Evolutionary conservation across 2,113 vertebrate genomes (phyloP).

Genomic region (Dicaeum eximium): DNA sequence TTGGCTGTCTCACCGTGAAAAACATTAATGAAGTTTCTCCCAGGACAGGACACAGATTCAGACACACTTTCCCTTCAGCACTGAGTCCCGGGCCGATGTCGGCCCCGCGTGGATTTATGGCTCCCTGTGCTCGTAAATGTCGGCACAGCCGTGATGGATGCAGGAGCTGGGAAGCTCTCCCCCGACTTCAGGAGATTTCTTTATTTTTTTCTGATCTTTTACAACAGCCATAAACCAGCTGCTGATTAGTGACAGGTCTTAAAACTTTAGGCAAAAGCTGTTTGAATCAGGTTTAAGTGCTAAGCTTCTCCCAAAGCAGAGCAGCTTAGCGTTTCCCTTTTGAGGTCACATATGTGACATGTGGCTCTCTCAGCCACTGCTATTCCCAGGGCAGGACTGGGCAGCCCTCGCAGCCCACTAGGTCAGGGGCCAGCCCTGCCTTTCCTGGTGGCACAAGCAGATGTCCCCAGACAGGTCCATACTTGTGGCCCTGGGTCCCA

Average conservation of each 20-base stretch:
- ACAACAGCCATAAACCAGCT: constrained; percentile 54
- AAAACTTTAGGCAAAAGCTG: constrained; percentile 65
- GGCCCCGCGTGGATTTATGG: neutral
- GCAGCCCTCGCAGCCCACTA: rapidly evolving
- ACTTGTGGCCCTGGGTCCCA: neutral
- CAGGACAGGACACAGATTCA: neutral
- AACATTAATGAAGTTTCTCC: constrained; percentile 8
- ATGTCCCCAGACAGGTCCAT: neutral
- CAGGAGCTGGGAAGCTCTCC: neutral
- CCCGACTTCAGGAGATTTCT: neutral
- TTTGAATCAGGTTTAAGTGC: constrained; percentile 54
- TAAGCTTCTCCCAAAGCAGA: constrained; percentile 28
- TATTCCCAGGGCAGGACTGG: neutral
- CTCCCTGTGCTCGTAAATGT: neutral
- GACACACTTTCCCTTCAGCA: neutral
- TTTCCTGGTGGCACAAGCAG: neutral
- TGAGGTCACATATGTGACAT: neutral
- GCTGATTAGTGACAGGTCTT: constrained; percentile 56
- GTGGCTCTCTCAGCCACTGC: neutral
- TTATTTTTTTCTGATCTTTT: constrained; percentile 53
- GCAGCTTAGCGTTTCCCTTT: neutral
- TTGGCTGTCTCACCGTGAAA: neutral
- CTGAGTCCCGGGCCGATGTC: rapidly evolving
- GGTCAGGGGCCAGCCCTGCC: neutral
- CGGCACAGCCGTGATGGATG: neutral